Conservation (phyloP, 2,888 invertebrate species). For the Ctenicera cuprea region DNA sequence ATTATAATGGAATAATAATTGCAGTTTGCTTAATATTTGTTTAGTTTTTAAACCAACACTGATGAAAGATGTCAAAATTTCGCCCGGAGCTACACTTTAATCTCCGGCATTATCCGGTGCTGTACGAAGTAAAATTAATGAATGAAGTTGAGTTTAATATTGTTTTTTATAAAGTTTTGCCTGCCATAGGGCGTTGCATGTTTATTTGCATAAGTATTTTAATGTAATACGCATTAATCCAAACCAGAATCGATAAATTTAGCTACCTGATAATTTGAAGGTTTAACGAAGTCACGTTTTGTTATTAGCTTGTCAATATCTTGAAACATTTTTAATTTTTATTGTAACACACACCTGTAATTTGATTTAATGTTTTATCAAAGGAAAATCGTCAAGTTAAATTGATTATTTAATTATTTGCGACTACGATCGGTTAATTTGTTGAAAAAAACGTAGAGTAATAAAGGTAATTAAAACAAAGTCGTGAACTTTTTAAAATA, state of each 20-base stretch:
- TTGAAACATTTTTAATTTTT: neutral
- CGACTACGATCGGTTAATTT: neutral
- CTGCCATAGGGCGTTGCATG: neutral
- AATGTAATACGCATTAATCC: neutral
- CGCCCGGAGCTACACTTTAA: conserved; percentile 6
- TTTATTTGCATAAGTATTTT: conserved; percentile 6
- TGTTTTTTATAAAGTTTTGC: neutral
- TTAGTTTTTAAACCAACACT: conserved; percentile 4
- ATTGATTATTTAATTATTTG: conserved; percentile 6
- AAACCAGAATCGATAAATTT: neutral
- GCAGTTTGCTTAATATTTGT: conserved; percentile 5
- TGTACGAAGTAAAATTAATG: neutral
- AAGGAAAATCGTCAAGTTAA: neutral
- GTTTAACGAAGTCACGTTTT: conserved; percentile 9
- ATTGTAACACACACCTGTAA: neutral
- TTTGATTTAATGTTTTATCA: neutral
- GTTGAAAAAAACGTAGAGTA: neutral
- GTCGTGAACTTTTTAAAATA: neutral
- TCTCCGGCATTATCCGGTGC: neutral
- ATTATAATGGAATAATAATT: conserved; percentile 12
- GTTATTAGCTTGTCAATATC: neutral
- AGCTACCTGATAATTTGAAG: conserved; percentile 19
- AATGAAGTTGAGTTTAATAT: neutral
- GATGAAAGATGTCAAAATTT: conserved; percentile 13
- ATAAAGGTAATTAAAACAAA: too few species aligned